Percentiles rank a stretch among this genome's conserved stretches.
phyloP scores from a whole-genome alignment of 2,797 vertebrate genomes.

The Thalassophryne amazonica region DNA sequence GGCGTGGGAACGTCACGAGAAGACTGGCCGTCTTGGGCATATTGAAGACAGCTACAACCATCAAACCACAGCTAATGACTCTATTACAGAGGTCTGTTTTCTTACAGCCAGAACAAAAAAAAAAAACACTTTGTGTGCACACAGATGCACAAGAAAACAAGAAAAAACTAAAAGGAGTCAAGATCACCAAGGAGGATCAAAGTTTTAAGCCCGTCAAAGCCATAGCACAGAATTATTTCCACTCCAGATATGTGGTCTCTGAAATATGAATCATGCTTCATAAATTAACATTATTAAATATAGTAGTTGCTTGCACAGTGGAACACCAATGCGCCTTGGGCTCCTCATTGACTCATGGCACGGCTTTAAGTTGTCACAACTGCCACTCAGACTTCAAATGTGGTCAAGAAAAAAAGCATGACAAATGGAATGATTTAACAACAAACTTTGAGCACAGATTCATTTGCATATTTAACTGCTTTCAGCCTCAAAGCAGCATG shows the following conservation, averaged over 20 bases:
- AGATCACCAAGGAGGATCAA: slow-evolving; percentile 73
- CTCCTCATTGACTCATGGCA: slow-evolving; percentile 43
- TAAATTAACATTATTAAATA: slow-evolving; percentile 57
- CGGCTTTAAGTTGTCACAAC: slow-evolving; percentile 52
- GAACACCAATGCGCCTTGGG: slow-evolving; percentile 42
- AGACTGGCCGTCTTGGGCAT: slow-evolving; percentile 11
- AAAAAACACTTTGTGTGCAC: slow-evolving; percentile 14
- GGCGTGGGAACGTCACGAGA: slow-evolving; percentile 43
- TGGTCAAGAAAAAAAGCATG: slow-evolving; percentile 21
- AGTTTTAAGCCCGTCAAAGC: slow-evolving; percentile 42
- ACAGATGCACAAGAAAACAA: slow-evolving; percentile 16
- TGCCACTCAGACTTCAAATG: slow-evolving; percentile 44
- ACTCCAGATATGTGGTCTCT: slow-evolving; percentile 54
- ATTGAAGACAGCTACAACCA: slow-evolving; percentile 37
- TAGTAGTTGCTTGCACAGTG: slow-evolving; percentile 59
- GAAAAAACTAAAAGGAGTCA: slow-evolving; percentile 16
- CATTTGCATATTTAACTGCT: slow-evolving; percentile 41
- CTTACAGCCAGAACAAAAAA: slow-evolving; percentile 36
- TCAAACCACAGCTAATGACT: slow-evolving; percentile 61
- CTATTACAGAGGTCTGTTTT: slow-evolving; percentile 45
- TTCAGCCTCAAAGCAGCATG: slow-evolving; percentile 34
- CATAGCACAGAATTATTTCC: slow-evolving; percentile 53
- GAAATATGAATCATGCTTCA: slow-evolving; percentile 69
- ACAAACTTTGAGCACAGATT: slow-evolving; percentile 1
- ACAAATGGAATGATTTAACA: slow-evolving; percentile 28